Evolutionary conservation across 2,113 vertebrate species (phyloP).

Genomic region (Sander lucioperca): DNA sequence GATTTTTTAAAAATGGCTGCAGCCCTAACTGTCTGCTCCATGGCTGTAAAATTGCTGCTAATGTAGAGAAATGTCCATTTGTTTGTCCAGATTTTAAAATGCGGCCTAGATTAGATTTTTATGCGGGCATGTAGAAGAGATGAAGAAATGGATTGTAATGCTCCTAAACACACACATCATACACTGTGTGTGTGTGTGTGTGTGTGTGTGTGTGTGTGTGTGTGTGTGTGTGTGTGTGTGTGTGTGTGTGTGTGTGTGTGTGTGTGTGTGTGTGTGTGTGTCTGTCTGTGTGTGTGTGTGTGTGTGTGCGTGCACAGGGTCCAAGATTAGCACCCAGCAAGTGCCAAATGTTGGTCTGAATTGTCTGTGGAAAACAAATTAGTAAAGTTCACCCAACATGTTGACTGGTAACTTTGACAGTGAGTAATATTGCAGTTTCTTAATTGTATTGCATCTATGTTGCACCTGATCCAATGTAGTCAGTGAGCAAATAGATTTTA

Average conservation of each 20-base stretch:
- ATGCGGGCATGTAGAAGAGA: slow-evolving; percentile 37
- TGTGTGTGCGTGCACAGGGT: not conserved
- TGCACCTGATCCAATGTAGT: not conserved
- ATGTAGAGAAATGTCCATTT: slow-evolving; percentile 47
- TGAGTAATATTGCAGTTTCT: slow-evolving; percentile 20
- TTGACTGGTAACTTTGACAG: slow-evolving; percentile 7
- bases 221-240: too few relatives aligned
- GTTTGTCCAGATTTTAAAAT: slow-evolving; percentile 61
- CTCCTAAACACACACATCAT: slow-evolving; percentile 9
- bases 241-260: too few relatives aligned
- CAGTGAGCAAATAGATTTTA: slow-evolving; percentile 24
- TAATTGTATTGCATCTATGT: slow-evolving; percentile 15
- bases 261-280: too few relatives aligned
- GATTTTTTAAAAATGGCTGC: slow-evolving; percentile 14
- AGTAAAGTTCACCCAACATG: slow-evolving; percentile 5
- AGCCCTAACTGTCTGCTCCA: slow-evolving; percentile 25
- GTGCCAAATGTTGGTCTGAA: slow-evolving; percentile 55
- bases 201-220: too few relatives aligned
- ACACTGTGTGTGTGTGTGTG: not conserved
- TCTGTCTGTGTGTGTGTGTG: too few relatives aligned
- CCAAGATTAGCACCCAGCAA: slow-evolving; percentile 18
- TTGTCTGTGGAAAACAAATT: not conserved
- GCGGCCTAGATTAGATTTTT: slow-evolving; percentile 57
- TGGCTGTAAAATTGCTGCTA: slow-evolving; percentile 77
- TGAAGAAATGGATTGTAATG: slow-evolving; percentile 1